Evolutionary conservation across 1,140 invertebrate species (phyloP), one percentile per base, ranked within the genome.

Genomic region (Bombus consobrinus): DNA sequence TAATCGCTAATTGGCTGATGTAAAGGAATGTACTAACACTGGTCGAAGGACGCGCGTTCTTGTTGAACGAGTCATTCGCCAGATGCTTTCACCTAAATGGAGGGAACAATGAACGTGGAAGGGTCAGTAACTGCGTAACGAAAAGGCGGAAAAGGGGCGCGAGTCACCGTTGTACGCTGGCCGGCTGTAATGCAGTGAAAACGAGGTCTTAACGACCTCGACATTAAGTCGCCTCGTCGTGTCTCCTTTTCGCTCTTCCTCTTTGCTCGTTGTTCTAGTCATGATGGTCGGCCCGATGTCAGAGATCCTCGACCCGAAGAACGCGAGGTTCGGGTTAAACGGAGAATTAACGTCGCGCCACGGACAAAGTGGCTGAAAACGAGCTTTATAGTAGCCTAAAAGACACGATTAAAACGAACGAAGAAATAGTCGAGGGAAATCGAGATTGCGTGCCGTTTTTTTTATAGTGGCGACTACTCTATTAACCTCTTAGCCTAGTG

Each of bases 161-260:
- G 71, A 37, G 25, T 57, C 66, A 32, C 66, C 57, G 71, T 75
- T 22, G 41, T 71, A n/a, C 18, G 32, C 34, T 39, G 53, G 15
- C 57, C 66, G 64, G 57, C 37, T 3, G 43, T 88, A 85, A 75
- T 75, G 68, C 28, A 79, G 64, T 64, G 87, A 86, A 83, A 88
- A 89, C 69, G 87, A 89, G 87, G 74, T 69, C 83, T 86, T 74
- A 59, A 81, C 78, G 66, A 85, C 32, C 47, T 85, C 59, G 87
- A 79, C 75, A 73, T 87, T 87, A 71, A 83, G 28, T 47, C 68
- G 69, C 32, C 12, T 34, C 32, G 73, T 25, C 47, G 64, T 80
- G 41, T 88, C 32, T 68, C 25, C 34, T 6, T 6, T n/a, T 72
- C 22, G 1, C 41, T 64, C 39, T 34, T 18, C 39, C 39, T 22